Evolutionary conservation across 2,888 invertebrate genomes (phyloP), one percentile per base, ranked within the genome.

Genomic region (Alviniconcha strummeri): DNA sequence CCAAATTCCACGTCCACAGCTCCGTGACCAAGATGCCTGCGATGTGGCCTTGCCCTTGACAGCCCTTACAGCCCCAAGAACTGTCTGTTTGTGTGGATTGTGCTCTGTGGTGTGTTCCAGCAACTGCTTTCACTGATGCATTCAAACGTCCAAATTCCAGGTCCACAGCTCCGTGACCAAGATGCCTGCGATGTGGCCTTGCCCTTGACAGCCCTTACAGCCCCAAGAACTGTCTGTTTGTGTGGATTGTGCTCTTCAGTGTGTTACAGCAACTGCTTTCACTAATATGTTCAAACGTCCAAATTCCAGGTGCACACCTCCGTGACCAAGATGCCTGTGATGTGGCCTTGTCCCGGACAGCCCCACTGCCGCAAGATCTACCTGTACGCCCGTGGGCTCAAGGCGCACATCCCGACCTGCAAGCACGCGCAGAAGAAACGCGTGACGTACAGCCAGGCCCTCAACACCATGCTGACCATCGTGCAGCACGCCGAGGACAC

Each of bases 1-100:
- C 64, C 9, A 64, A 36, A 36, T 36, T 36, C 64, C 64, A 64
- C 3, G 15, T 64, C 9, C 64, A 9, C 9, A 13, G 11, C 64
- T 15, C 9, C 64, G 8, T 19, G 6, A 17, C 19, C 75, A 64
- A 17, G 55, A 96, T 95, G 96, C 96, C 95, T 96, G 96, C 95
- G 96, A 96, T 95, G 96, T 96, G 90, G 96, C 96, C 89, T 96
- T 96, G 94, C 96, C 96, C 94, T 96, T 95, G 94, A 96, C 96
- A 95, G 96, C 96, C 90, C 96, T n/a, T n/a, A n/a, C n/a, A n/a
- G n/a, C n/a, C n/a, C n/a, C 36, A 36, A 36, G 36, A 36, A 36
- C 36, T 36, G 3, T 36, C 36, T 36, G 36, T 36, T 36, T 36
- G 36, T 36, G 36, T 36, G 36, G 36, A 36, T 36, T 36, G 36